Conservation (phyloP, 2,797 vertebrate species). For the Limnodromus scolopaceus region DNA sequence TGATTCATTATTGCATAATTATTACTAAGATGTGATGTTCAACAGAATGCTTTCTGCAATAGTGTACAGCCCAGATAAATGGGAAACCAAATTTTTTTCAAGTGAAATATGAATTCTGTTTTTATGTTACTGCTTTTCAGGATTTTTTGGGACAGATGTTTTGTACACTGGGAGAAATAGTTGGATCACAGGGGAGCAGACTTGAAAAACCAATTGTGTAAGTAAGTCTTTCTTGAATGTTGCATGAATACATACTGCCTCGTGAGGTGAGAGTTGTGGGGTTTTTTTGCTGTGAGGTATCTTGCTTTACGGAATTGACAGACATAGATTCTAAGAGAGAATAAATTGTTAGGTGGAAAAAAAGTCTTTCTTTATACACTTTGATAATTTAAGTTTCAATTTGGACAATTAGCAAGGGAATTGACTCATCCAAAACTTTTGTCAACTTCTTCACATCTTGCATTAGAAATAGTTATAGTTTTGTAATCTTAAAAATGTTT, state of each 20-base stretch:
- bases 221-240: slow-evolving; percentile 72
- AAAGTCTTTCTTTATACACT: background rate
- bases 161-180: slow-evolving; percentile 95
- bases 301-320: background rate
- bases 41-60: background rate
- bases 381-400: background rate
- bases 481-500: background rate
- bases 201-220: slow-evolving; percentile 92
- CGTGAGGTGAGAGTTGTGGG: background rate
- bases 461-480: background rate
- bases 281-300: background rate
- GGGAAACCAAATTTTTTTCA: background rate
- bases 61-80: background rate
- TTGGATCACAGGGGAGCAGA: slow-evolving; percentile 93
- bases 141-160: slow-evolving; percentile 97
- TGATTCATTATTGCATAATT: background rate
- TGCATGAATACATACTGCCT: background rate
- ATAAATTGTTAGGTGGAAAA: background rate
- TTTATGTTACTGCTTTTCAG: slow-evolving; percentile 76
- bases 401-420: background rate
- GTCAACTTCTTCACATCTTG: background rate
- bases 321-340: background rate
- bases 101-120: background rate
- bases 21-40: background rate
- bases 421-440: background rate